Evolutionary conservation across 2,797 vertebrate species (phyloP).

Genomic region (Pelodytes ibericus): DNA sequence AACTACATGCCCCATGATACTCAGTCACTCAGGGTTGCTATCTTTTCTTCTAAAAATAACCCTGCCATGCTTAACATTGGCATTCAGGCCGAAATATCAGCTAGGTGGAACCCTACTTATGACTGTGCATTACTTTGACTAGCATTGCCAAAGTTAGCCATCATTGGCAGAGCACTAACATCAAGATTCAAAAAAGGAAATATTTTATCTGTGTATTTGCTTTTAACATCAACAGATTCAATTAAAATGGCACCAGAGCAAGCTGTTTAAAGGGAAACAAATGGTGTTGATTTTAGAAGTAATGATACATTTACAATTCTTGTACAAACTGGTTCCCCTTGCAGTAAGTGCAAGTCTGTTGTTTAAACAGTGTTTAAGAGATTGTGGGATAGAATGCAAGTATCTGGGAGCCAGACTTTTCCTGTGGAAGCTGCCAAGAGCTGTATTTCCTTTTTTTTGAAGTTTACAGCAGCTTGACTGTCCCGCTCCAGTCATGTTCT

Average conservation of each 20-base stretch:
- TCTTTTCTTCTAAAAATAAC: too few species aligned
- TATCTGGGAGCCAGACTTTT: conserved; percentile 76
- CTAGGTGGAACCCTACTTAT: too few species aligned
- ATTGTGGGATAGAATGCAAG: conserved; percentile 64
- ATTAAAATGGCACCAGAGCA: neutral
- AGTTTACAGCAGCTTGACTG: conserved; percentile 64
- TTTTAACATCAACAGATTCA: neutral
- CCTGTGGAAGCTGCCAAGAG: conserved; percentile 70
- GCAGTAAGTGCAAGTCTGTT: conserved; percentile 61
- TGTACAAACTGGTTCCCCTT: conserved; percentile 60
- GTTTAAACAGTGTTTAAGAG: conserved; percentile 64
- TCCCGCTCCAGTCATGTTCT: conserved; percentile 59
- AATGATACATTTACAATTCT: conserved; percentile 1
- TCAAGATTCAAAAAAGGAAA: too few species aligned
- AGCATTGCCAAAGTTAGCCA: too few species aligned
- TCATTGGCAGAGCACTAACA: too few species aligned
- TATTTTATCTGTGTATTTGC: neutral
- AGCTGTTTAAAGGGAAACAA: conserved; percentile 8
- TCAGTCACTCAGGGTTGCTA: too few species aligned
- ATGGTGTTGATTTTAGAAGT: conserved; percentile 26
- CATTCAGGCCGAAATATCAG: too few species aligned
- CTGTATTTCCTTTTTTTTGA: conserved; percentile 67
- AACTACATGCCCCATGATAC: too few species aligned
- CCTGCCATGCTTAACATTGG: too few species aligned
- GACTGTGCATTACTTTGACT: too few species aligned